Conservation (phyloP, 2,113 vertebrate genomes). For the Cyrtonyx montezumae region DNA sequence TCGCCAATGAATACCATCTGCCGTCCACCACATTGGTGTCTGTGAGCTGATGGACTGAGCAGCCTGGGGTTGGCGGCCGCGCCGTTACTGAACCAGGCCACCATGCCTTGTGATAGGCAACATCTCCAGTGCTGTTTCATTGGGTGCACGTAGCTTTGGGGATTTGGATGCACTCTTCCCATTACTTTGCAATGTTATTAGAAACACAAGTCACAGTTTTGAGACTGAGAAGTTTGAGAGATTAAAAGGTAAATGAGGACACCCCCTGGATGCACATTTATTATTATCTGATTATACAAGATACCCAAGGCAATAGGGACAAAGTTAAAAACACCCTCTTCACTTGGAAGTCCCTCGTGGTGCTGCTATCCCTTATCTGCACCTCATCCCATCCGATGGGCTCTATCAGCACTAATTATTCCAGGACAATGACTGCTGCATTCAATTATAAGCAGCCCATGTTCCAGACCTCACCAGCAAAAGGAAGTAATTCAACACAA, state of each 20-base stretch:
- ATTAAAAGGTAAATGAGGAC: neutral
- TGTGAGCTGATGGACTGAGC: too few species aligned
- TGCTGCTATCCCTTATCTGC: neutral
- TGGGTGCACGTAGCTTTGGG: neutral
- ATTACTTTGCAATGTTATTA: fast-evolving
- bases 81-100: too few species aligned
- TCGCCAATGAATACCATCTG: too few species aligned
- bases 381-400: too few species aligned
- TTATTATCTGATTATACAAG: neutral
- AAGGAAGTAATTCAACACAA: neutral
- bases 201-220: neutral
- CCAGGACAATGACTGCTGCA: fast-evolving
- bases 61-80: too few species aligned
- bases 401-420: too few species aligned
- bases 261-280: neutral
- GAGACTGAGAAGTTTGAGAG: neutral
- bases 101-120: too few species aligned
- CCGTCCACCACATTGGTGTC: too few species aligned
- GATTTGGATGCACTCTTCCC: fast-evolving
- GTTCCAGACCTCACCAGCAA: neutral
- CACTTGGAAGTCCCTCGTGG: neutral
- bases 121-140: fast-evolving
- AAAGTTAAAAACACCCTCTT: neutral
- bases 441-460: fast-evolving
- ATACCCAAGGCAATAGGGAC: neutral